These are phyloP conservation scores for Chionis minor DNA, from an alignment of 2,113 vertebrate genomes.

Conservation along the genomic window DNA sequence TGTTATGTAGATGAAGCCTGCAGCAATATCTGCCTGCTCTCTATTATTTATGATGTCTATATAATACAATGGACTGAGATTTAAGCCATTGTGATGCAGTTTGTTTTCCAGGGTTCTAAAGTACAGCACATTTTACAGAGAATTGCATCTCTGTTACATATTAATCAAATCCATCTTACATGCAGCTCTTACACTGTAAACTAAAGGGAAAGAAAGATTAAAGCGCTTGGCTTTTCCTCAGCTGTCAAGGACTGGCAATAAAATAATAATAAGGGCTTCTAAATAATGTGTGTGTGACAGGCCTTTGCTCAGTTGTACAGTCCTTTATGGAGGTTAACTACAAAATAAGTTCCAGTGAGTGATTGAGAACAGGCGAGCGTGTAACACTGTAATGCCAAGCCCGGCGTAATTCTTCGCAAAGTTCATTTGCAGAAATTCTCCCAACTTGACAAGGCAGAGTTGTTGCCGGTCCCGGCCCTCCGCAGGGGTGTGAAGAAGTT, in stretches of 20 bases:
- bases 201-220: conserved; percentile 85
- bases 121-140: conserved; percentile 84
- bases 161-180: conserved; percentile 84
- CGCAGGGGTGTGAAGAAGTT: conserved; percentile 2
- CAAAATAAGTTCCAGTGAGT: conserved; percentile 87
- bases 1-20: conserved; percentile 88
- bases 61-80: conserved; percentile 87
- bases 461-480: conserved; percentile 55
- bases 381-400: conserved; percentile 75
- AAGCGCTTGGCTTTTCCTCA: conserved; percentile 84
- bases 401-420: conserved; percentile 75
- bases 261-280: conserved; percentile 88
- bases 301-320: conserved; percentile 75
- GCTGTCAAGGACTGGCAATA: conserved; percentile 86
- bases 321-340: conserved; percentile 88
- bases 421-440: conserved; percentile 77
- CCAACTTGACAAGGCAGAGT: conserved; percentile 65
- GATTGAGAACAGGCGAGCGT: conserved; percentile 78
- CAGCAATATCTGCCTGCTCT: conserved; percentile 85
- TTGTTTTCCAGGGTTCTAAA: conserved; percentile 84
- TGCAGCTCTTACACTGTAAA: conserved; percentile 82
- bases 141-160: conserved; percentile 85
- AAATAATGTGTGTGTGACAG: conserved; percentile 86
- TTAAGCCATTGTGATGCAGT: conserved; percentile 85
- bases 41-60: conserved; percentile 88